Conservation (phyloP, 2,113 vertebrate species). For the Callionymus lyra region DNA sequence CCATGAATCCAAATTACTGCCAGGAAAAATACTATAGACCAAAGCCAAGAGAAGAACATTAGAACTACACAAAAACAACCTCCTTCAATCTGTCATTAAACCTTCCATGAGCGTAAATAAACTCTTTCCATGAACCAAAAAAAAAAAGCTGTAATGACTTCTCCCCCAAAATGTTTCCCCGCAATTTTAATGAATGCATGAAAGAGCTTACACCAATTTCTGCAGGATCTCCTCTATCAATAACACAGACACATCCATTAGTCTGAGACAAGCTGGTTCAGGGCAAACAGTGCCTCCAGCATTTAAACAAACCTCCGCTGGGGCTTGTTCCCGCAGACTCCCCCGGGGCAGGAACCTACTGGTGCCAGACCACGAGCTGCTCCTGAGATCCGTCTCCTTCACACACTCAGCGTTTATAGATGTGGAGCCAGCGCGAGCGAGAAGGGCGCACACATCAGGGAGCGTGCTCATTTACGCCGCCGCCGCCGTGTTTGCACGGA, state of each 20-base stretch:
- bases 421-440: conserved; percentile 7
- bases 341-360: conserved; percentile 42
- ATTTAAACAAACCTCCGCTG: conserved; percentile 59
- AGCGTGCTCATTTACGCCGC: conserved; percentile 15
- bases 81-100: no score
- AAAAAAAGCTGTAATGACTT: conserved; percentile 19
- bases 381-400: conserved; percentile 46
- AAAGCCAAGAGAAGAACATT: no score
- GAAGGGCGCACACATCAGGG: conserved; percentile 33
- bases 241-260: conserved; percentile 62
- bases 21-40: no score
- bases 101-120: no score
- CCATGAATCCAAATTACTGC: no score
- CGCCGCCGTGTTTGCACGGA: conserved; percentile 33
- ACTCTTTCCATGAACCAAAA: no score
- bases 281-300: conserved; percentile 59
- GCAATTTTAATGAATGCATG: conserved; percentile 36
- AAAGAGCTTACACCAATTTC: conserved; percentile 35
- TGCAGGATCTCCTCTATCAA: conserved; percentile 44
- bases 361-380: conserved; percentile 28
- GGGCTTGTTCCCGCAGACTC: conserved; percentile 60
- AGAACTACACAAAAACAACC: no score
- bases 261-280: conserved; percentile 30
- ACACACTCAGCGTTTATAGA: conserved; percentile 20
- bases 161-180: conserved; percentile 20